These are phyloP conservation scores for Etheostoma cragini DNA, from an alignment of 2,113 vertebrate genomes.

Conservation along the genomic window DNA sequence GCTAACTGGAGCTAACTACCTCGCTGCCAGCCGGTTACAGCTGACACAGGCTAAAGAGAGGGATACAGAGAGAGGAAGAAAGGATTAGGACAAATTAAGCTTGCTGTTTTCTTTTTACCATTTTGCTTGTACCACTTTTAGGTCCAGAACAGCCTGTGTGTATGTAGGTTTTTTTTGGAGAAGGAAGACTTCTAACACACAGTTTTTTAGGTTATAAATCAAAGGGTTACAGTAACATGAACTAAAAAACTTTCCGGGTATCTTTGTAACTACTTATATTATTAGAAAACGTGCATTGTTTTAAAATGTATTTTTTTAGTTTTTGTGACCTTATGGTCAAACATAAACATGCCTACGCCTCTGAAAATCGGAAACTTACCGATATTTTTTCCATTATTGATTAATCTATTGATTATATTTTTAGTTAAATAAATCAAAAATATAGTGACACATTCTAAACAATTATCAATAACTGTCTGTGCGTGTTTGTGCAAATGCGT, in stretches of 20 bases:
- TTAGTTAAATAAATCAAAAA: neutral
- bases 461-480: conserved; percentile 6
- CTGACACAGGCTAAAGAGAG: conserved; percentile 91
- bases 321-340: neutral
- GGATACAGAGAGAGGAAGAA: conserved; percentile 72
- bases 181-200: neutral
- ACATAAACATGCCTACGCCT: neutral
- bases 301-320: neutral
- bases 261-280: neutral
- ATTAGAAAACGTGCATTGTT: neutral
- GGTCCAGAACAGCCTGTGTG: conserved; percentile 20
- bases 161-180: neutral
- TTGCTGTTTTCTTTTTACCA: conserved; percentile 56
- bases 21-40: conserved; percentile 89
- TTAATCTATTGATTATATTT: neutral
- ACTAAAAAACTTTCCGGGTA: neutral
- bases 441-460: neutral
- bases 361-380: neutral
- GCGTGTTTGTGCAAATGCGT: conserved; percentile 18
- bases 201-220: neutral
- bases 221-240: neutral
- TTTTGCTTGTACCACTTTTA: conserved; percentile 53
- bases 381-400: neutral
- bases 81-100: conserved; percentile 76
- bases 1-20: conserved; percentile 86